Base-by-base conservation (phyloP, 2,797 vertebrate genomes). In the Sparus aurata region DNA sequence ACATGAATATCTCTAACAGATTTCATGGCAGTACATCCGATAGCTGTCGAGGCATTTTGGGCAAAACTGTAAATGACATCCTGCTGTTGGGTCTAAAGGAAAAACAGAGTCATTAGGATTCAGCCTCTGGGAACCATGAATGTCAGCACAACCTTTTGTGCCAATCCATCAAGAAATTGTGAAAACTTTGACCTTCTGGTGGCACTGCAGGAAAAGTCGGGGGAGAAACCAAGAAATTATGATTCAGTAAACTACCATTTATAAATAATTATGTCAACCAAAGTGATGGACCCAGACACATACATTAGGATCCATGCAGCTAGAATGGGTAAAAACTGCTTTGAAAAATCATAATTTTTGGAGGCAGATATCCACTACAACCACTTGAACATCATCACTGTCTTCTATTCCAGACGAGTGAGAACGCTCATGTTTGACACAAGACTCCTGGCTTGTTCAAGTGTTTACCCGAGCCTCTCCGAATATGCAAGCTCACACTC, bases 391-490 rank as follows among this genome's bases (percentile, higher is more conserved):
- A 66, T 59, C 4, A 54, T 47, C 20, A 50, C 64, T 38, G 5
- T 47, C n/a, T 72, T 87, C 49, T 74, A 3, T 67, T 65, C 16
- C 17, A 58, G 47, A 70, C 1, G 12, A 23, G 50, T 9, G 18
- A 73, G 43, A 75, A 74, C 60, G 52, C 41, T 77, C 18, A 67
- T 54, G 50, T 61, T 73, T 47, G 13, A 70, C 58, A 80, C 50
- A 62, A 46, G 60, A 73, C 43, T 58, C 12, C 78, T 79, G 38
- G 80, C 57, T 65, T 65, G 49, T 81, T 72, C 15, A 22, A 75
- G 41, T 76, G 73, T 84, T 89, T 83, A 82, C 80, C 70, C 73
- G 57, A 73, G 52, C 30, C 47, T 82, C 64, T 83, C 64, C 38
- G 38, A 72, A 64, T 65, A 86, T 70, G 75, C 80, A 80, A 68